phyloP scores from a whole-genome alignment of 1,140 invertebrate species.

The Zaprionus gabonicus region DNA sequence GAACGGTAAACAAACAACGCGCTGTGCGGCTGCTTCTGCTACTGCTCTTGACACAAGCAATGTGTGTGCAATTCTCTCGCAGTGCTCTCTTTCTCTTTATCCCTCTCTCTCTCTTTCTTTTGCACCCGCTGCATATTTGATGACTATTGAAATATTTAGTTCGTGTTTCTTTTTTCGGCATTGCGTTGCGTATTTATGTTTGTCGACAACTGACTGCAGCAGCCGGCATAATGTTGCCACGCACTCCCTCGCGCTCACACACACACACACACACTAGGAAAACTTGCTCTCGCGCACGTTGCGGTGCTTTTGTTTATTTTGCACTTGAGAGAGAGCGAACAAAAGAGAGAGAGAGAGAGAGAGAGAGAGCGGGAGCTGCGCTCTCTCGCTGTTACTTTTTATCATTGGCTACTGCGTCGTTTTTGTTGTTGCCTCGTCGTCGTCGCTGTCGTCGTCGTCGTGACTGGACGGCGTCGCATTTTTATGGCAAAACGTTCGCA shows the following conservation, averaged over 20 bases:
- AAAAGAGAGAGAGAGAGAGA: constrained; percentile 5
- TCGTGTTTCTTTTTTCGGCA: constrained; percentile 28
- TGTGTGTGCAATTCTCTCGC: background rate
- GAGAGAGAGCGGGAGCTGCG: constrained; percentile 18
- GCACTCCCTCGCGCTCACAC: background rate
- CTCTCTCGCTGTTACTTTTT: constrained; percentile 50
- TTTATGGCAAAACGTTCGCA: constrained; percentile 69
- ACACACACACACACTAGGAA: background rate
- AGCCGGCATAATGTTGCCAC: constrained; percentile 49
- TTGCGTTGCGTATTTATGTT: constrained; percentile 58
- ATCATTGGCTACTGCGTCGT: constrained; percentile 53
- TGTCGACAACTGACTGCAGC: constrained; percentile 30
- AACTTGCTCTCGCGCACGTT: constrained; percentile 59
- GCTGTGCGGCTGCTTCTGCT: background rate
- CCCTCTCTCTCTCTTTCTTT: background rate
- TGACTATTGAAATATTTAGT: constrained; percentile 67
- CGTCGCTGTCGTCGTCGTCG: constrained; percentile 26
- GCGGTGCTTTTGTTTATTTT: constrained; percentile 72
- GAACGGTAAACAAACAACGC: constrained; percentile 44
- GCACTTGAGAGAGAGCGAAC: constrained; percentile 15
- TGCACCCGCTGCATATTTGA: constrained; percentile 45
- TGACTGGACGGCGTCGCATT: constrained; percentile 48
- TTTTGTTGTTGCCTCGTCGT: constrained; percentile 44
- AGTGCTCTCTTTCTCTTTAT: background rate
- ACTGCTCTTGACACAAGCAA: constrained; percentile 1